Conservation (phyloP, 2,888 invertebrate genomes). For the Cactoblastis cactorum region DNA sequence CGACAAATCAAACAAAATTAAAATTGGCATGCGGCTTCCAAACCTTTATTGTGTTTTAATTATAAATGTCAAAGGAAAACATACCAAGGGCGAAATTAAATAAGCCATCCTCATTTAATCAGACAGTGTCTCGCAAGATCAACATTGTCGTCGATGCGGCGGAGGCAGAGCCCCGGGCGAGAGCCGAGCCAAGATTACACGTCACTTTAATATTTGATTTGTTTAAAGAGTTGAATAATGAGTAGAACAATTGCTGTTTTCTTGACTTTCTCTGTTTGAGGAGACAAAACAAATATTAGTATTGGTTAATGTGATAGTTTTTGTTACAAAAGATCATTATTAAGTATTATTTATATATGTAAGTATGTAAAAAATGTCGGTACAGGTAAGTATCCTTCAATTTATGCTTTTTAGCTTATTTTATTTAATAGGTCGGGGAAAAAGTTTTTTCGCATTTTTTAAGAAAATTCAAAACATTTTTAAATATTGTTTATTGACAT, state of each 20-base stretch:
- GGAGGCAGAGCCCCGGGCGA: slow-evolving; percentile 14
- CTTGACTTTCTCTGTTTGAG: slow-evolving; percentile 51
- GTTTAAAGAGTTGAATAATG: slow-evolving; percentile 66
- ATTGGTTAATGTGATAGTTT: slow-evolving; percentile 17
- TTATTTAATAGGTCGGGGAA: too few relatives aligned
- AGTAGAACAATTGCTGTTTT: slow-evolving; percentile 39
- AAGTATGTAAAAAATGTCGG: too few relatives aligned
- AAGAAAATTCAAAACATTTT: too few relatives aligned
- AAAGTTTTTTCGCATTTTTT: too few relatives aligned
- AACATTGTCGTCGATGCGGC: slow-evolving; percentile 54
- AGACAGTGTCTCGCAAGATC: slow-evolving; percentile 54
- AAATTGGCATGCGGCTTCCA: not conserved
- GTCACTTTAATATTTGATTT: slow-evolving; percentile 67
- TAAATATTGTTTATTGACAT: too few relatives aligned
- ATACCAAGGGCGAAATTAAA: slow-evolving; percentile 40
- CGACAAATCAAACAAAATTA: not conserved
- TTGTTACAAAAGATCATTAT: too few relatives aligned
- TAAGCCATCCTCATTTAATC: slow-evolving; percentile 48
- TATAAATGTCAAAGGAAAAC: slow-evolving; percentile 52
- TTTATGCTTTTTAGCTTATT: too few relatives aligned
- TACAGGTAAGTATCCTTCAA: too few relatives aligned
- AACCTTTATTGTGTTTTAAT: slow-evolving; percentile 56
- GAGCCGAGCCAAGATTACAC: slow-evolving; percentile 56
- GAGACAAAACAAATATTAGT: slow-evolving; percentile 45
- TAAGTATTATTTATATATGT: too few relatives aligned